phyloP scores from a whole-genome alignment of 2,113 vertebrate species.

The Callipepla squamata region DNA sequence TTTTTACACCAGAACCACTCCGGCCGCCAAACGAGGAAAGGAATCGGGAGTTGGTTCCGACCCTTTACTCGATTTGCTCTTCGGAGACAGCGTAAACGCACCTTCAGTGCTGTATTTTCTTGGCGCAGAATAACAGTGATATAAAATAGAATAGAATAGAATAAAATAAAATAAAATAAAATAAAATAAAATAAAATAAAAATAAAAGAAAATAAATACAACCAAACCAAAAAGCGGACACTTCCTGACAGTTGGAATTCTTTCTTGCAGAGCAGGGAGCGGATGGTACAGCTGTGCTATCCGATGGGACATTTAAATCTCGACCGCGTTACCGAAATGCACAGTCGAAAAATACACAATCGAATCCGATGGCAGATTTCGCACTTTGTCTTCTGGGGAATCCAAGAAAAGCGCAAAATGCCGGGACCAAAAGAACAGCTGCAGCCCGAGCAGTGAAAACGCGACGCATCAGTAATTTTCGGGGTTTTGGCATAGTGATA shows the following conservation, averaged over 20 bases:
- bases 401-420: not conserved
- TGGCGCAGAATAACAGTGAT: not conserved
- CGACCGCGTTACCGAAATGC: not conserved
- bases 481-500: fast-evolving
- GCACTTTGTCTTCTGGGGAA: not conserved
- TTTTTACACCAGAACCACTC: not conserved
- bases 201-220: not conserved
- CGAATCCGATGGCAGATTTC: not conserved
- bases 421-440: not conserved
- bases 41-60: fast-evolving
- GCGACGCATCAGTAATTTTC: not conserved
- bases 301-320: not conserved
- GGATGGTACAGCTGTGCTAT: not conserved
- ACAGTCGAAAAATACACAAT: not conserved
- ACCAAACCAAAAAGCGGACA: not conserved
- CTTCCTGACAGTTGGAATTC: not conserved
- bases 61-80: not conserved
- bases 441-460: not conserved
- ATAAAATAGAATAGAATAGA: no score
- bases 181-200: not conserved
- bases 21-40: not conserved
- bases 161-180: not conserved
- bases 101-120: fast-evolving
- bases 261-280: not conserved
- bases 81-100: not conserved